Conservation (phyloP, 2,797 vertebrate species). For the Oreonectes daqikongensis region DNA sequence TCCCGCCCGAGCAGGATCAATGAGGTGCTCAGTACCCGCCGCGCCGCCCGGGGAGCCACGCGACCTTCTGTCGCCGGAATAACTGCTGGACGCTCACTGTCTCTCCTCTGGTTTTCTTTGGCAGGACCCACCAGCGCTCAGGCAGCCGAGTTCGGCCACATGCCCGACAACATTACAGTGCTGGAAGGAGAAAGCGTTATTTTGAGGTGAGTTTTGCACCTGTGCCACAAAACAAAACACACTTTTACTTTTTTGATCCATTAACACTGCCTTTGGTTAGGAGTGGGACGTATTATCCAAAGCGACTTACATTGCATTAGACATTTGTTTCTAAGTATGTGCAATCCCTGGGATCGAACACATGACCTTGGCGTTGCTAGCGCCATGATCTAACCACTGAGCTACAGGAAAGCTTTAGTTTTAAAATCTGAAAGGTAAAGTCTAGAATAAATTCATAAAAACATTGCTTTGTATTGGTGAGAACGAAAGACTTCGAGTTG, state of each 20-base stretch:
- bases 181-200: slow-evolving; percentile 87
- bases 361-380: too few species aligned
- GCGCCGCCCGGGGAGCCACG: slow-evolving; percentile 52
- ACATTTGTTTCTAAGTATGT: too few species aligned
- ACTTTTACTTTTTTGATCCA: neutral
- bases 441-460: too few species aligned
- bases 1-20: slow-evolving; percentile 48
- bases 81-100: slow-evolving; percentile 57
- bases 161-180: slow-evolving; percentile 91
- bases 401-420: too few species aligned
- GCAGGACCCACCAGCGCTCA: slow-evolving; percentile 79
- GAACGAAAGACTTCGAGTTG: too few species aligned
- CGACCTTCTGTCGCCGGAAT: slow-evolving; percentile 61
- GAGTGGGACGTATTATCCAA: too few species aligned
- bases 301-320: too few species aligned
- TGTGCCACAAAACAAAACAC: slow-evolving; percentile 48
- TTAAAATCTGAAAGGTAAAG: too few species aligned
- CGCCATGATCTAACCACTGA: too few species aligned
- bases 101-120: slow-evolving; percentile 62
- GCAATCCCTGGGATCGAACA: too few species aligned
- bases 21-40: slow-evolving; percentile 47
- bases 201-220: slow-evolving; percentile 81
- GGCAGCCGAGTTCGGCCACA: slow-evolving; percentile 82
- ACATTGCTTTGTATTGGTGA: too few species aligned
- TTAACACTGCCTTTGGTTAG: neutral